A percentile compares a stretch with the other conserved stretches of the same genome.
phyloP scores from a whole-genome alignment of 2,888 invertebrate genomes.

The Brachyopa scutellaris region DNA sequence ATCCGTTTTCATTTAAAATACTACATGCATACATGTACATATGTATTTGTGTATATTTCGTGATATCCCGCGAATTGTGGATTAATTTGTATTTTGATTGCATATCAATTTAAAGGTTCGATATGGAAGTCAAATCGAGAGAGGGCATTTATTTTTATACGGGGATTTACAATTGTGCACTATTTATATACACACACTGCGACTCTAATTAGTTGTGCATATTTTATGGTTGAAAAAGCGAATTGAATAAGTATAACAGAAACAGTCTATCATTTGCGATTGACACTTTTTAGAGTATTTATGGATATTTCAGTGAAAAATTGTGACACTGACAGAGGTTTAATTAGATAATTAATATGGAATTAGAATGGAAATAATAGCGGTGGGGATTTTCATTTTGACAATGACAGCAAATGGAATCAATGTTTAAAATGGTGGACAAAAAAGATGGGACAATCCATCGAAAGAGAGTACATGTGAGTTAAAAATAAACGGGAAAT shows the following conservation, averaged over 20 bases:
- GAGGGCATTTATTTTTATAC: too few species aligned
- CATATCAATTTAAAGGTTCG: conserved; percentile 8
- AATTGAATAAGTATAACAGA: conserved; percentile 22
- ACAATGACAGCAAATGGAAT: conserved; percentile 20
- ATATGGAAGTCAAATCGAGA: neutral
- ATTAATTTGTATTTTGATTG: conserved; percentile 28
- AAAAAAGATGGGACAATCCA: too few species aligned
- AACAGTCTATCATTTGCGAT: neutral
- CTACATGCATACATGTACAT: too few species aligned
- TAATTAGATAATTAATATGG: conserved; percentile 59
- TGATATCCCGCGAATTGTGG: too few species aligned
- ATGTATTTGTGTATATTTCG: too few species aligned
- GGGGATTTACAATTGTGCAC: neutral
- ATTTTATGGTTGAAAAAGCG: conserved; percentile 45
- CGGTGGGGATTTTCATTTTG: conserved; percentile 5
- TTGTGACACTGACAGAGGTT: conserved; percentile 3
- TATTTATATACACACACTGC: conserved; percentile 2
- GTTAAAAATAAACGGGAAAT: too few species aligned
- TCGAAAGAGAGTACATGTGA: neutral
- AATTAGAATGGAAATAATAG: conserved; percentile 34
- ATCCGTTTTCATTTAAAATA: too few species aligned
- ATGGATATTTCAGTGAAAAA: neutral
- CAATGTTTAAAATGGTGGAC: too few species aligned
- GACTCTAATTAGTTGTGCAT: conserved; percentile 60
- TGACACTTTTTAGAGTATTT: conserved; percentile 1